Conservation (phyloP, 2,797 vertebrate species). For the Diceros bicornis region DNA sequence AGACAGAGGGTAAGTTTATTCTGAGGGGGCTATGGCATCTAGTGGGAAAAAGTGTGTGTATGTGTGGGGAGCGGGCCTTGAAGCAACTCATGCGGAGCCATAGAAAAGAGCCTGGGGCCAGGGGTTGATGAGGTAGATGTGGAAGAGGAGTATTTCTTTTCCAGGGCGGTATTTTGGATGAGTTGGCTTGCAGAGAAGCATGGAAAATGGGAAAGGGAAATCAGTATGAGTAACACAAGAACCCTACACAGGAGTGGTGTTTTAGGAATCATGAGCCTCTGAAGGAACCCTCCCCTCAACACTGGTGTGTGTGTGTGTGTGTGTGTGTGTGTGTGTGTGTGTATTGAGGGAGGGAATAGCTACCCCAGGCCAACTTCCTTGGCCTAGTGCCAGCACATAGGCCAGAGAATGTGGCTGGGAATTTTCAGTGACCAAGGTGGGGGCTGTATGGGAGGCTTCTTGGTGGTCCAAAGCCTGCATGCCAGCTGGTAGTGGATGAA, state of each 20-base stretch:
- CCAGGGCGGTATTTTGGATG: not conserved
- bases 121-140: not conserved
- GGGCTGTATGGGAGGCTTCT: slow-evolving; percentile 49
- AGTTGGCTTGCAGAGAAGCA: not conserved
- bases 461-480: slow-evolving; percentile 68
- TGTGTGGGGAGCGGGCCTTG: no score
- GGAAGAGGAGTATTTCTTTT: not conserved
- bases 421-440: slow-evolving; percentile 43
- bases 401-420: slow-evolving; percentile 61
- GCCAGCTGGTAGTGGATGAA: slow-evolving; percentile 76
- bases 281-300: not conserved
- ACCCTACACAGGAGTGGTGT: not conserved
- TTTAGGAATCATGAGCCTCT: not conserved
- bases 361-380: slow-evolving; percentile 36
- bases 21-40: not conserved
- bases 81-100: not conserved
- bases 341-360: not conserved
- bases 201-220: not conserved
- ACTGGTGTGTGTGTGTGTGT: not conserved
- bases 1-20: not conserved
- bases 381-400: slow-evolving; percentile 64
- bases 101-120: not conserved
- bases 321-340: not conserved
- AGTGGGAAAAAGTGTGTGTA: not conserved
- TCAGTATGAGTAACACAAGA: not conserved